These are phyloP conservation scores for Parasteatoda lunata DNA, from an alignment of 2,888 invertebrate species.

Conservation along the genomic window DNA sequence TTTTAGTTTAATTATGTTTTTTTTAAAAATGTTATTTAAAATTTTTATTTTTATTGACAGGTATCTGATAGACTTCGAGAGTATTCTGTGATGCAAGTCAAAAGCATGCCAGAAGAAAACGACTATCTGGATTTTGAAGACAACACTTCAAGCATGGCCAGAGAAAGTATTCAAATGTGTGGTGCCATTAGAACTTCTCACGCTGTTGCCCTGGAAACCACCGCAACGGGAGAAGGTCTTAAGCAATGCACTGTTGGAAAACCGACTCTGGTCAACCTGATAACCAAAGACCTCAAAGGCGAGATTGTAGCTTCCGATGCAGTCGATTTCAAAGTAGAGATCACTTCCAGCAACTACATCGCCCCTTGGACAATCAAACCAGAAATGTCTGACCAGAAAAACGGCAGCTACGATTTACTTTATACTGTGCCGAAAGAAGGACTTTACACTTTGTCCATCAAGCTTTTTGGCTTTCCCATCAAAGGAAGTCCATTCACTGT, in stretches of 20 bases:
- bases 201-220: constrained; percentile 75
- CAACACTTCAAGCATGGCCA: constrained; percentile 72
- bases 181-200: constrained; percentile 74
- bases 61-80: constrained; percentile 69
- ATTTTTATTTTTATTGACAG: background rate
- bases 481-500: constrained; percentile 76
- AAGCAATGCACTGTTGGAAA: constrained; percentile 73
- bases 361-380: constrained; percentile 71
- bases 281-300: constrained; percentile 74
- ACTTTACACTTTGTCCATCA: constrained; percentile 74
- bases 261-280: constrained; percentile 74
- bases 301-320: constrained; percentile 74
- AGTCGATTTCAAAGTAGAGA: constrained; percentile 72
- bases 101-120: constrained; percentile 74
- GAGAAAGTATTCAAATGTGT: constrained; percentile 72
- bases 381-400: constrained; percentile 73
- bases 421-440: constrained; percentile 75
- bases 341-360: constrained; percentile 71
- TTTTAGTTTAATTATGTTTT: background rate
- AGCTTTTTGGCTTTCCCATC: constrained; percentile 75
- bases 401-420: constrained; percentile 75
- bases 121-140: constrained; percentile 73
- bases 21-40: background rate
- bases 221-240: constrained; percentile 75
- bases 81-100: constrained; percentile 72